Evolutionary conservation across 2,113 vertebrate genomes (phyloP).

Genomic region (Sylvilagus bachmani): DNA sequence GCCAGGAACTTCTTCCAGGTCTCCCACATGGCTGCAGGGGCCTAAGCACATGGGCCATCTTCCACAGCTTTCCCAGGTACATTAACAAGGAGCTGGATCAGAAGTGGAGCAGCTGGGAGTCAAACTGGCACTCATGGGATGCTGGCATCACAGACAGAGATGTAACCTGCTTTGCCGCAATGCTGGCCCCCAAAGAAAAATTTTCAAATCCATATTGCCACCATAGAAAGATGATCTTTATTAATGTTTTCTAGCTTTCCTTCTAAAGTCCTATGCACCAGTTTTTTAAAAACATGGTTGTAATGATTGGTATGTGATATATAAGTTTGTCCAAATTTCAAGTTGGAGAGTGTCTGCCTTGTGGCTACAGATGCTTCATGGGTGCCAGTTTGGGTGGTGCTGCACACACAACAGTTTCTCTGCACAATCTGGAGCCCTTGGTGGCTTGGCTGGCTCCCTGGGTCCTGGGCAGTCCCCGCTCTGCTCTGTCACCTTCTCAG

Average conservation of each 20-base stretch:
- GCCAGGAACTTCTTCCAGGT: no score
- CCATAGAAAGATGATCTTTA: background rate
- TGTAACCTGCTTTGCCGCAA: no score
- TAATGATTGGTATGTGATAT: background rate
- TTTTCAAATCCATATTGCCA: background rate
- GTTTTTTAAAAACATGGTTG: background rate
- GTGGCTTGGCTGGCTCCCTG: rapidly evolving
- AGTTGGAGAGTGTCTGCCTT: background rate
- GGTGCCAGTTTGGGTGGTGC: background rate
- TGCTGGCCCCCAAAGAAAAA: background rate
- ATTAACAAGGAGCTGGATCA: no score
- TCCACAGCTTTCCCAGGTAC: no score
- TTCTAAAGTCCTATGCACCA: background rate
- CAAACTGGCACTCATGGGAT: no score
- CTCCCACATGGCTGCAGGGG: no score
- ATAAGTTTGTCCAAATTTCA: background rate
- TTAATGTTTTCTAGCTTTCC: constrained; percentile 7
- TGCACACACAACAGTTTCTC: background rate
- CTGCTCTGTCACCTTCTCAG: background rate
- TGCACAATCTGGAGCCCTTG: background rate
- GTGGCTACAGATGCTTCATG: background rate
- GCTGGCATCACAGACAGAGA: no score
- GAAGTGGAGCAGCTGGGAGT: no score
- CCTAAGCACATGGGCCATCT: no score
- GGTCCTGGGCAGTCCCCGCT: background rate